Base-by-base conservation (phyloP, 1,140 invertebrate species). In the Tribolium castaneum region DNA sequence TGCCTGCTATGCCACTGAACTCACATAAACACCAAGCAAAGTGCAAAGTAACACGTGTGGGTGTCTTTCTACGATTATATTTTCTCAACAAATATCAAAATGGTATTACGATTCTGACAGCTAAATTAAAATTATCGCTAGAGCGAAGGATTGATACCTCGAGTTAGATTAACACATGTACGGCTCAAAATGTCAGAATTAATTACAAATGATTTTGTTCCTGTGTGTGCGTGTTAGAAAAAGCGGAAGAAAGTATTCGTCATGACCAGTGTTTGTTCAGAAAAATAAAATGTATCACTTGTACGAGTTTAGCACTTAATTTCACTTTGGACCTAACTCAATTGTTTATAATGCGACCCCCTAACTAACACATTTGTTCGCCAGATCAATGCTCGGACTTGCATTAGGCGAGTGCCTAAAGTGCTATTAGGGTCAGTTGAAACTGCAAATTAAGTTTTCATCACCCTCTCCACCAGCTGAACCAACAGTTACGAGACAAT, bases 321-420 rank as follows among this genome's bases (percentile, higher is more conserved):
- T 72, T 72, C 70, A 72, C 19, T 72, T 72, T 52, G 39, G 70
- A 72, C 70, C 70, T 72, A 72, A 72, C 70, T 72, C 70, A 72
- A 72, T 72, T 72, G 70, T 72, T 72, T 72, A 72, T 72, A 72
- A 51, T 39, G 50, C 70, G 22, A 72, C 70, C 70, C 70, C 35
- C 66, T 52, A 51, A 66, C 59, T 66, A 66, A 66, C 59, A 66
- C 59, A 66, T 66, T 66, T 66, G 59, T 66, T 66, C 59, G 14
- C 59, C 59, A 66, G 59, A 66, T 66, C 59, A 66, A 66, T 66
- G 59, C 30, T 39, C 25, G 59, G 59, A 66, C 59, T 66, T 66
- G 59, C 59, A 66, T 66, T 66, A 66, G 59, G 59, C 39, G 45
- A 66, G 59, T 66, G 59, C 25, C 22, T 66, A 34, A 35, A 66